A percentile compares a stretch with the other conserved stretches of the same genome.
Evolutionary conservation across 2,888 invertebrate species (phyloP).

Genomic region (Tenthredo amoena): DNA sequence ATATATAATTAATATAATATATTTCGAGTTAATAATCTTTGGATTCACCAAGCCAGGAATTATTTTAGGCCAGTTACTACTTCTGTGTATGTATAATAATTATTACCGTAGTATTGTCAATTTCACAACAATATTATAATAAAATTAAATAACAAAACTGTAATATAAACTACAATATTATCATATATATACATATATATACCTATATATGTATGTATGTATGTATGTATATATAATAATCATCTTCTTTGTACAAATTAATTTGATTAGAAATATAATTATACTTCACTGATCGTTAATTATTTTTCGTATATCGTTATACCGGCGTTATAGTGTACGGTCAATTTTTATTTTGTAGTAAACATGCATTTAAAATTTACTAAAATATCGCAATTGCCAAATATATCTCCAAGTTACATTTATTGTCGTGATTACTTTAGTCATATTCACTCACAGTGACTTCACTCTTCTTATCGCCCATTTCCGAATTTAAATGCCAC

Average conservation of each 20-base stretch:
- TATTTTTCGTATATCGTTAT: neutral
- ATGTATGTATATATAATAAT: slow-evolving; percentile 5
- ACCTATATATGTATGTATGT: too few relatives aligned
- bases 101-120: slow-evolving; percentile 57
- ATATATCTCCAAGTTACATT: slow-evolving; percentile 39
- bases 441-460: slow-evolving; percentile 17
- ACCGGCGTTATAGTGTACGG: neutral
- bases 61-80: slow-evolving; percentile 77
- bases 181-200: neutral
- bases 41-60: slow-evolving; percentile 65
- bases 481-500: slow-evolving; percentile 24
- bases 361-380: slow-evolving; percentile 33
- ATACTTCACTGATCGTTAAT: neutral
- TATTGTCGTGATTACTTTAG: slow-evolving; percentile 50
- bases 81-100: slow-evolving; percentile 58
- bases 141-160: slow-evolving; percentile 46
- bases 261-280: slow-evolving; percentile 41
- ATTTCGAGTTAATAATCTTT: slow-evolving; percentile 59
- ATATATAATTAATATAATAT: slow-evolving; percentile 58
- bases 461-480: neutral
- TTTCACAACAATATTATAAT: slow-evolving; percentile 50
- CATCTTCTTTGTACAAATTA: slow-evolving; percentile 34
- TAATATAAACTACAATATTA: slow-evolving; percentile 40
- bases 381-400: slow-evolving; percentile 36
- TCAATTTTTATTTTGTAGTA: neutral